Percentiles rank a stretch among this genome's conserved stretches.
Evolutionary conservation across 1,140 invertebrate species (phyloP).

Genomic region (Ostrea denselamellosa): DNA sequence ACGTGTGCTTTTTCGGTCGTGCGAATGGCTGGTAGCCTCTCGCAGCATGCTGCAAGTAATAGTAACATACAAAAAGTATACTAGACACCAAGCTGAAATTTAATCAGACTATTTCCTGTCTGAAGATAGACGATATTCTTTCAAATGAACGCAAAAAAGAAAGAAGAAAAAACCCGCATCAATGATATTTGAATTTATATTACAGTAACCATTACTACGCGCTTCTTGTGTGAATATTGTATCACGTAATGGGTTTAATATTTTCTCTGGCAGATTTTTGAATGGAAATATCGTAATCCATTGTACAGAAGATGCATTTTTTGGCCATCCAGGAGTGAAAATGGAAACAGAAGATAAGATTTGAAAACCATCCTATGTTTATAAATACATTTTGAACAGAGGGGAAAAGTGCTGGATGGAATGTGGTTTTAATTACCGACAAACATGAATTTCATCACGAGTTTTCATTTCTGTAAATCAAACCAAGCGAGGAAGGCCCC

Average conservation of each 20-base stretch:
- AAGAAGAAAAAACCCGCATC: not conserved
- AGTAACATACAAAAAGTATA: too few relatives aligned
- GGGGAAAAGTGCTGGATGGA: not conserved
- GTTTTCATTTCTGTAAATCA: constrained; percentile 5
- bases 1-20: too few relatives aligned
- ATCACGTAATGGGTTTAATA: not conserved
- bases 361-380: not conserved
- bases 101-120: not conserved
- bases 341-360: not conserved
- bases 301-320: not conserved
- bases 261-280: not conserved
- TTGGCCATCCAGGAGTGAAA: not conserved
- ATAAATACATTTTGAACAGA: not conserved
- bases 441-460: constrained; percentile 20
- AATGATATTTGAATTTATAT: not conserved
- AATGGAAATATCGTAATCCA: not conserved
- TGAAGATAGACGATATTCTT: not conserved
- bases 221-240: not conserved
- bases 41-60: too few relatives aligned
- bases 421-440: constrained; percentile 6
- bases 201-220: not conserved
- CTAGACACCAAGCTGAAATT: not conserved
- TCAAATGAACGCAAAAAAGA: not conserved
- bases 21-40: too few relatives aligned
- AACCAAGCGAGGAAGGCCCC: not conserved